Conservation (phyloP, 2,113 vertebrate genomes). For the Rissa tridactyla region DNA sequence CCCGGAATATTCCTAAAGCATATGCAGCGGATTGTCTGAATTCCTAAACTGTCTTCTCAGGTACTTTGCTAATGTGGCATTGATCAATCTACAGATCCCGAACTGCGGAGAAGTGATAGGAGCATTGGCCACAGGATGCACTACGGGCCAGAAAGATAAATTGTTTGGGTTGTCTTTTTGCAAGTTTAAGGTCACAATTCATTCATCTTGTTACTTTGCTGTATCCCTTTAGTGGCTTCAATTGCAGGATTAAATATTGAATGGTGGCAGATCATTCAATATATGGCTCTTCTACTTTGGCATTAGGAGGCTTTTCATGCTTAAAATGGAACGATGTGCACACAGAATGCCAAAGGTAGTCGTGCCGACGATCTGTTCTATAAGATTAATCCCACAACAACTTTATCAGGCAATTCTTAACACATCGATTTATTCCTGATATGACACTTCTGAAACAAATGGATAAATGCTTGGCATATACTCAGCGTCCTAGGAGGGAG, state of each 20-base stretch:
- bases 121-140: constrained; percentile 77
- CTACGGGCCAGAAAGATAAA: constrained; percentile 86
- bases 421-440: constrained; percentile 76
- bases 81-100: constrained; percentile 79
- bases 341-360: constrained; percentile 78
- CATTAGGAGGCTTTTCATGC: constrained; percentile 75
- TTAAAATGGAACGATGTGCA: constrained; percentile 66
- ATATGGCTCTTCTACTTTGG: constrained; percentile 69
- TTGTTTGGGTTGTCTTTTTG: constrained; percentile 90
- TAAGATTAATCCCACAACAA: constrained; percentile 81
- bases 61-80: constrained; percentile 79
- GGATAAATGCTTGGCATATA: constrained; percentile 55
- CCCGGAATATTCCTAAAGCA: constrained; percentile 59
- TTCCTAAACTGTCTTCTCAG: constrained; percentile 70
- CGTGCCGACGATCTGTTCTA: constrained; percentile 72
- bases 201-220: constrained; percentile 90
- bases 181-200: constrained; percentile 90
- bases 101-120: constrained; percentile 71
- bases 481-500: constrained; percentile 52
- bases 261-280: constrained; percentile 83
- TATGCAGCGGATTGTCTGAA: constrained; percentile 55
- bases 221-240: constrained; percentile 90
- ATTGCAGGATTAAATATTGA: constrained; percentile 89
- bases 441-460: constrained; percentile 76
- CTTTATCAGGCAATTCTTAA: constrained; percentile 78